Conservation (phyloP, 1,140 invertebrate species). For the Drosophila setifemur region DNA sequence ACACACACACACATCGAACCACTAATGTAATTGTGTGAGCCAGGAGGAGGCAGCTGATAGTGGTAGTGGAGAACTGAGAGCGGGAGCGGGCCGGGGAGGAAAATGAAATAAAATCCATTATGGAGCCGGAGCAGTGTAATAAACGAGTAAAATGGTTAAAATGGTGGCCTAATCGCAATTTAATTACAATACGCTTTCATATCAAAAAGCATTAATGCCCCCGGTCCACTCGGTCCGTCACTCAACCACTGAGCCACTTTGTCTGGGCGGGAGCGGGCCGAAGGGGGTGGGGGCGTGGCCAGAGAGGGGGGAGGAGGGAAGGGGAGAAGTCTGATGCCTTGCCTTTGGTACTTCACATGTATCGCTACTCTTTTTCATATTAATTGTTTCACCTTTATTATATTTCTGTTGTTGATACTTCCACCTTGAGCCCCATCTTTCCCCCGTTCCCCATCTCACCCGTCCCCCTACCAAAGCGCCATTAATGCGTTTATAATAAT, state of each 20-base stretch:
- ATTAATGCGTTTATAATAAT: slow-evolving; percentile 81
- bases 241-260: slow-evolving; percentile 39
- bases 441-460: background rate
- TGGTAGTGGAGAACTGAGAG: background rate
- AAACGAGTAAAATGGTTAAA: slow-evolving; percentile 79
- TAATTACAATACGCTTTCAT: slow-evolving; percentile 81
- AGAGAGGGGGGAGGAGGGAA: slow-evolving; percentile 37
- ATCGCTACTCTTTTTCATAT: slow-evolving; percentile 68
- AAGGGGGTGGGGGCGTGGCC: background rate
- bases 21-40: slow-evolving; percentile 70
- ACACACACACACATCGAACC: slow-evolving; percentile 34
- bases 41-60: slow-evolving; percentile 2
- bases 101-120: slow-evolving; percentile 81
- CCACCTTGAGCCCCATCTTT: background rate
- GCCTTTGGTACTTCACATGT: slow-evolving; percentile 56
- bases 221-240: slow-evolving; percentile 27
- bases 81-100: slow-evolving; percentile 19
- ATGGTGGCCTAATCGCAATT: slow-evolving; percentile 82
- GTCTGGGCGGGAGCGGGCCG: background rate
- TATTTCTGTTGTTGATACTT: slow-evolving; percentile 68
- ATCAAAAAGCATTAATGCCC: slow-evolving; percentile 79
- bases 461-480: slow-evolving; percentile 42
- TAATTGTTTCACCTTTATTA: slow-evolving; percentile 81
- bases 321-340: slow-evolving; percentile 25
- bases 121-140: slow-evolving; percentile 75